Evolutionary conservation across 2,797 vertebrate species (phyloP).

Genomic region (Danio albolineatus): DNA sequence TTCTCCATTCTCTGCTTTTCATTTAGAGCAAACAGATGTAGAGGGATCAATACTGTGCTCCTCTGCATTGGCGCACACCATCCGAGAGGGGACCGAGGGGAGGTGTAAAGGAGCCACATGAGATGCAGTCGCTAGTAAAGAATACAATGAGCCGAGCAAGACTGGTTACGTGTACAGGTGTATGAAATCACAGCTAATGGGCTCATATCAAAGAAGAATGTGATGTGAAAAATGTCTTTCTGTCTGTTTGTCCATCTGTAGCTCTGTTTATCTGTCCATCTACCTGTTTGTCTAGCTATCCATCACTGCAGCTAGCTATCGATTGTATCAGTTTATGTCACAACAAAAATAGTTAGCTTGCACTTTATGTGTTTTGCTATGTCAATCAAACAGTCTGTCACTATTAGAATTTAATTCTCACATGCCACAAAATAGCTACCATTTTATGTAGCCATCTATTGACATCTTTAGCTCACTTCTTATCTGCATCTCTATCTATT

Average conservation of each 20-base stretch:
- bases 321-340: too few species aligned
- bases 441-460: too few species aligned
- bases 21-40: constrained; percentile 64
- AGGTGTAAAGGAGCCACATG: background rate
- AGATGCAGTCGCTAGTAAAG: background rate
- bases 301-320: too few species aligned
- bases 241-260: background rate
- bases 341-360: too few species aligned
- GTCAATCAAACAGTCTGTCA: too few species aligned
- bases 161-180: background rate
- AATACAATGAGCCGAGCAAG: background rate
- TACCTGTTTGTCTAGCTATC: too few species aligned
- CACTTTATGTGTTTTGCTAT: too few species aligned
- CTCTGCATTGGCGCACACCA: constrained; percentile 54
- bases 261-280: background rate
- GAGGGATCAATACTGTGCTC: constrained; percentile 54
- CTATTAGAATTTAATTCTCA: too few species aligned
- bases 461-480: too few species aligned
- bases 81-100: background rate
- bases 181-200: background rate
- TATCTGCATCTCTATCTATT: too few species aligned
- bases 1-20: constrained; percentile 62
- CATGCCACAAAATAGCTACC: too few species aligned
- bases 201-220: background rate
- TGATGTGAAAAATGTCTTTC: background rate